Percentiles rank a stretch among this genome's conserved stretches.
phyloP scores from a whole-genome alignment of 2,797 vertebrate species.

The Harpagifer antarcticus region DNA sequence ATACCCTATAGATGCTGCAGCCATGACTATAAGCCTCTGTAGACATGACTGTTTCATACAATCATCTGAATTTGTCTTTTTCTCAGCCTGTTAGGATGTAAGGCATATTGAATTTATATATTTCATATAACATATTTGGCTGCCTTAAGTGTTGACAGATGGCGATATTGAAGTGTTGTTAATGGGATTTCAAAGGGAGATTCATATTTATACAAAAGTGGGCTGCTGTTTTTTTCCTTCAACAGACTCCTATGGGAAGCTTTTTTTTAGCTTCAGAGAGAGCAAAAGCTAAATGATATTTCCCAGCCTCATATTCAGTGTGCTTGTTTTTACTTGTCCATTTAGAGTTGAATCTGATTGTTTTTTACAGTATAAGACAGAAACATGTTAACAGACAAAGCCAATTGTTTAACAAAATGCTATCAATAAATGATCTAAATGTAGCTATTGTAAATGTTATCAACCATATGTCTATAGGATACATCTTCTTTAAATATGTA shows the following conservation, averaged over 20 bases:
- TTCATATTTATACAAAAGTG: slow-evolving; percentile 22
- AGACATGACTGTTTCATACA: not conserved
- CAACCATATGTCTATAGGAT: slow-evolving; percentile 12
- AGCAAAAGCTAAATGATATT: slow-evolving; percentile 41
- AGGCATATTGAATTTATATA: slow-evolving; percentile 20
- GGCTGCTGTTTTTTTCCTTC: not conserved
- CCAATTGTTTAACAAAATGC: slow-evolving; percentile 39
- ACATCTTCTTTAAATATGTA: slow-evolving; percentile 32
- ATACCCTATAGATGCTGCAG: not conserved
- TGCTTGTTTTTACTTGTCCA: slow-evolving; percentile 3
- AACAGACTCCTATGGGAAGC: slow-evolving; percentile 22
- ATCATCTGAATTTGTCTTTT: slow-evolving; percentile 16
- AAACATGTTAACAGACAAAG: not conserved
- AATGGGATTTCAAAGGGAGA: slow-evolving; percentile 9
- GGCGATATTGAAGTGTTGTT: slow-evolving; percentile 25
- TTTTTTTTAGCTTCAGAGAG: slow-evolving; percentile 15
- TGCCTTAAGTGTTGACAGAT: slow-evolving; percentile 31
- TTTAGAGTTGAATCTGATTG: not conserved
- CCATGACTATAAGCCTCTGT: slow-evolving; percentile 4
- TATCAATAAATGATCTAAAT: slow-evolving; percentile 39
- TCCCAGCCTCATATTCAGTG: slow-evolving; percentile 16
- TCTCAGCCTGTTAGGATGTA: slow-evolving; percentile 3
- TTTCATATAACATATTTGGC: slow-evolving; percentile 24
- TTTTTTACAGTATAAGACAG: not conserved
- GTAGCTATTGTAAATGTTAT: slow-evolving; percentile 3